These are phyloP conservation scores for Charadrius vociferus DNA, from an alignment of 2,113 vertebrate species.

Conservation along the genomic window DNA sequence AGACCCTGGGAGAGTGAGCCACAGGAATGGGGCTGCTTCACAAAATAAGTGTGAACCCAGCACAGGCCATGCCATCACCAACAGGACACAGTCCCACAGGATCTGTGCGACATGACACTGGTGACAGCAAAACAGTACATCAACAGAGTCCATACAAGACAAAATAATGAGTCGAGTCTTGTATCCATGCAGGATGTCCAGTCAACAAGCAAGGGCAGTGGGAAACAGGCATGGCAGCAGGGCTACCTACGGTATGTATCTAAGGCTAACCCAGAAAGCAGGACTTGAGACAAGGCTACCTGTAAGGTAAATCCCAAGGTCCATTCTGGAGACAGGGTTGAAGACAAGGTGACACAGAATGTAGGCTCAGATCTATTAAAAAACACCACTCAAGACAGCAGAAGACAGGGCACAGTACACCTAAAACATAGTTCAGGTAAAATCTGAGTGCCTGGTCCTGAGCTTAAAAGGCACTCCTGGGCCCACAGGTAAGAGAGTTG, in stretches of 20 bases:
- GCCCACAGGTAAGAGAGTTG: neutral
- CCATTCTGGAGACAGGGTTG: neutral
- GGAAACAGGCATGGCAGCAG: neutral
- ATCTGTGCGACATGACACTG: neutral
- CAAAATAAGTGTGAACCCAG: neutral
- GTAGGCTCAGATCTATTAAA: neutral
- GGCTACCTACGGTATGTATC: neutral
- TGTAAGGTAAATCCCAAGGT: neutral
- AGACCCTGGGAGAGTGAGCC: neutral
- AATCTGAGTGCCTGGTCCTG: no score
- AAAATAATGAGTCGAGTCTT: neutral
- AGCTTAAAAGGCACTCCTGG: neutral
- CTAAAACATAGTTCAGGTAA: neutral
- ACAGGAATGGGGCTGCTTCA: neutral
- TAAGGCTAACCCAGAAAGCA: neutral
- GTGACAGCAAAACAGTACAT: neutral
- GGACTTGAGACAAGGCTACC: neutral
- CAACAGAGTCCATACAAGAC: neutral
- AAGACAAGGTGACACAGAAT: neutral
- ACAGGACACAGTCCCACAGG: no score
- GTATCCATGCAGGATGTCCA: neutral
- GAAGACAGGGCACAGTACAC: neutral
- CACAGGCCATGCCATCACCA: neutral
- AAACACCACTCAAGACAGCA: neutral
- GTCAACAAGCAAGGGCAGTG: neutral